These are phyloP conservation scores for Trachelus troglodyta DNA, from an alignment of 2,888 invertebrate genomes.

Conservation along the genomic window DNA sequence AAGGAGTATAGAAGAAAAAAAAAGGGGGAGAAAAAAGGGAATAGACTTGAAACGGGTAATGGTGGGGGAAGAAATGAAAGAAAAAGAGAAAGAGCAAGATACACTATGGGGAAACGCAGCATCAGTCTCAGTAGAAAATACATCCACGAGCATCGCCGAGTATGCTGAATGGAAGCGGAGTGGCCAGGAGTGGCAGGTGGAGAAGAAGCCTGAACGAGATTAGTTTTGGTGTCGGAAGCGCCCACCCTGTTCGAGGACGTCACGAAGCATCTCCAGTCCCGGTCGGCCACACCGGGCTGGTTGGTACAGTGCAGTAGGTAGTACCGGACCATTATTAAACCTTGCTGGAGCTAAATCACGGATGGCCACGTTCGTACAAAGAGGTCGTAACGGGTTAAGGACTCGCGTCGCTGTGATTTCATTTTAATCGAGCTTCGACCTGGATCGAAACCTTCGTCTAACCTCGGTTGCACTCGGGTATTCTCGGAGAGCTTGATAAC, in stretches of 20 bases:
- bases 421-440: not conserved
- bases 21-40: not conserved
- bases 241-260: conserved; percentile 1
- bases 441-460: no score
- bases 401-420: not conserved
- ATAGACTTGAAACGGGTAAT: no score
- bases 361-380: not conserved
- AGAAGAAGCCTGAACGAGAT: conserved; percentile 4
- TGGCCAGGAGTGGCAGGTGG: conserved; percentile 1
- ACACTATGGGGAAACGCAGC: no score
- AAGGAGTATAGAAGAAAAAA: not conserved
- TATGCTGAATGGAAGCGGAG: conserved; percentile 5
- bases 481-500: no score
- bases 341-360: not conserved
- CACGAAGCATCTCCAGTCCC: no score
- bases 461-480: no score
- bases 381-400: not conserved
- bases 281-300: no score
- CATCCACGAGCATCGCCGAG: conserved; percentile 4
- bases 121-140: not conserved
- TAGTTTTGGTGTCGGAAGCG: conserved; percentile 6
- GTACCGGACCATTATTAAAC: no score
- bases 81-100: no score
- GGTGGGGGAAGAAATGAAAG: no score
- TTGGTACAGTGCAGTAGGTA: no score